Base-by-base conservation (phyloP, 2,888 invertebrate species). In the Phyto melanocephala region DNA sequence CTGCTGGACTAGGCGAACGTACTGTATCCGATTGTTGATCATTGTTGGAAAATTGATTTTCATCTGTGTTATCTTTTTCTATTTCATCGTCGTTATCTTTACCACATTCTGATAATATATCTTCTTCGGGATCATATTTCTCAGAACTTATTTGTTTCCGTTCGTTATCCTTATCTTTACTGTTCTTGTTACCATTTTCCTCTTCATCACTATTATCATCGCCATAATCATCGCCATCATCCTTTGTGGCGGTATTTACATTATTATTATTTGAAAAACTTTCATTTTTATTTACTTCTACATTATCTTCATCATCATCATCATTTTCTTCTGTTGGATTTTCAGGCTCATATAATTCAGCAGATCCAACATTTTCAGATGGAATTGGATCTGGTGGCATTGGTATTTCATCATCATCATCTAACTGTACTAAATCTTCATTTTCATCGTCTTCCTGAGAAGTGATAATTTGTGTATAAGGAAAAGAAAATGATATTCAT, bases 401-500 rank as follows among this genome's bases (percentile, higher is more conserved):
- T 65, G 91, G 90, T 86, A 89, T 89, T 37, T 90, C 89, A 58
- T 91, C 91, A 81, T 89, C 89, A 86, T 89, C 91, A 85, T 90
- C 90, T 86, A 90, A 89, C 88, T 91, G 91, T 81, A 91, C 90
- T 88, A 91, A 90, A 90, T 90, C 90, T 88, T 92, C 91, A 84
- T 91, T 90, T 86, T 89, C 90, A 85, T 91, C 92, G 86, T 92
- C 92, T 83, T 93, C 91, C 91, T 91, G 86, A 86, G 87, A 87
- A 87, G 87, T 86, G 92, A 87, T 92, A 92, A 86, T 92, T 92
- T 85, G 85, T 87, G 84, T 87, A 88, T 88, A 87, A 87, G 88
- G 92, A 90, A 85, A 91, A 90, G 88, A 87, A 92, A 91, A 86
- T 91, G 92, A 86, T 92, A 91, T 87, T 92, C 86, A 93, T 92